Evolutionary conservation across 2,888 invertebrate species (phyloP).

Genomic region (Slavum lentiscoides): DNA sequence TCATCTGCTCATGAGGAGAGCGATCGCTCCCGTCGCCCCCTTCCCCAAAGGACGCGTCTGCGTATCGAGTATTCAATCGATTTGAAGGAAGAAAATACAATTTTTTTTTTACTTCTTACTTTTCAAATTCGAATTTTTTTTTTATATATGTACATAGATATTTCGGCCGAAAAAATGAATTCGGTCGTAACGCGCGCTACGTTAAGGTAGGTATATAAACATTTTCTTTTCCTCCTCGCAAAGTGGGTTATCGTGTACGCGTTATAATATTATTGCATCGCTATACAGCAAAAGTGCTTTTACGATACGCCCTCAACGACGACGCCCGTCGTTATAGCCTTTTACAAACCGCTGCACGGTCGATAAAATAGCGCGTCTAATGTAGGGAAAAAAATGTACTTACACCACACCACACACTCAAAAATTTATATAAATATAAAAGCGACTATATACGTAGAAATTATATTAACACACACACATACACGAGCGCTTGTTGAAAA

Average conservation of each 20-base stretch:
- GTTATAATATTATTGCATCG: no score
- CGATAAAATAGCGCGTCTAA: slow-evolving; percentile 34
- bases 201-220: slow-evolving; percentile 9
- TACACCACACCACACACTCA: background rate
- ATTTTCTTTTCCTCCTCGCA: slow-evolving; percentile 9
- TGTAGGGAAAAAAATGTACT: slow-evolving; percentile 21
- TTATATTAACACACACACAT: background rate
- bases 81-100: no score
- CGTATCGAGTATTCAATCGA: no score
- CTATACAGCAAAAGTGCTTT: slow-evolving; percentile 32
- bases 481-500: background rate
- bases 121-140: no score
- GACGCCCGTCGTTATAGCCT: slow-evolving; percentile 48
- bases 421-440: background rate
- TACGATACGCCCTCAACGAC: slow-evolving; percentile 42
- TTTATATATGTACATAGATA: no score
- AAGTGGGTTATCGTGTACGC: slow-evolving; percentile 41
- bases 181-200: background rate
- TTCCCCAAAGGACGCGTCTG: no score
- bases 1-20: no score
- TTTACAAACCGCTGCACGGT: slow-evolving; percentile 41
- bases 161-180: background rate
- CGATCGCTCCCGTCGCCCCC: no score
- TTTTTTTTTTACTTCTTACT: no score
- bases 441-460: background rate